Evolutionary conservation across 2,113 vertebrate genomes (phyloP).

Genomic region (Parotia lawesii): DNA sequence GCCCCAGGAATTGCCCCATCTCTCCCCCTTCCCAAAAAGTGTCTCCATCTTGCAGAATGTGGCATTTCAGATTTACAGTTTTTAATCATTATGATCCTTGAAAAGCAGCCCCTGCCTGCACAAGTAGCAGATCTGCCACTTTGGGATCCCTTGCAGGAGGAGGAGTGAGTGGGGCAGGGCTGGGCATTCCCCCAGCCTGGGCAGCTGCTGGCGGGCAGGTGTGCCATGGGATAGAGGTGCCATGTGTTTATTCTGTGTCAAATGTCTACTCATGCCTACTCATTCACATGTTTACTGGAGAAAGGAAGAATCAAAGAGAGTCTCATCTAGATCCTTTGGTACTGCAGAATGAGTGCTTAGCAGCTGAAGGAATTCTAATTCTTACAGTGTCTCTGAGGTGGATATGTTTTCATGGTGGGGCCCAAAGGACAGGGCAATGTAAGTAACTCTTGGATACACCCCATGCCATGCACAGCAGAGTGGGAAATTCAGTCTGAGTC

Average conservation of each 20-base stretch:
- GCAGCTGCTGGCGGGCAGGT: neutral
- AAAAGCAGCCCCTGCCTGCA: neutral
- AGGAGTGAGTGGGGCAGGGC: neutral
- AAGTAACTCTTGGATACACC: neutral
- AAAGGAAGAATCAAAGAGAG: neutral
- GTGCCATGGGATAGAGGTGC: neutral
- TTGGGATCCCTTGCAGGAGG: neutral
- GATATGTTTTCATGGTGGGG: neutral
- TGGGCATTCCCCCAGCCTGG: neutral
- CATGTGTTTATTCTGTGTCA: neutral
- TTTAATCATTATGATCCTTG: neutral
- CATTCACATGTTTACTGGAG: neutral
- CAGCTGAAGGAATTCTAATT: neutral
- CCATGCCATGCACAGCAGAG: fast-evolving
- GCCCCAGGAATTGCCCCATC: neutral
- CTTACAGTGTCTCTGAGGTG: neutral
- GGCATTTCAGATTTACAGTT: neutral
- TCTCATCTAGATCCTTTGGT: neutral
- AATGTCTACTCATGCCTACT: neutral
- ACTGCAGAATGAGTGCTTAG: neutral
- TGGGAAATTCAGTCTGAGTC: neutral
- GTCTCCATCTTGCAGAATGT: neutral
- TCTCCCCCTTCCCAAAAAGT: neutral
- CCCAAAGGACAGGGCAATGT: neutral
- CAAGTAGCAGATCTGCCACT: neutral